Base-by-base conservation (phyloP, 2,888 invertebrate genomes). In the Stenchaetothrips biformis region DNA sequence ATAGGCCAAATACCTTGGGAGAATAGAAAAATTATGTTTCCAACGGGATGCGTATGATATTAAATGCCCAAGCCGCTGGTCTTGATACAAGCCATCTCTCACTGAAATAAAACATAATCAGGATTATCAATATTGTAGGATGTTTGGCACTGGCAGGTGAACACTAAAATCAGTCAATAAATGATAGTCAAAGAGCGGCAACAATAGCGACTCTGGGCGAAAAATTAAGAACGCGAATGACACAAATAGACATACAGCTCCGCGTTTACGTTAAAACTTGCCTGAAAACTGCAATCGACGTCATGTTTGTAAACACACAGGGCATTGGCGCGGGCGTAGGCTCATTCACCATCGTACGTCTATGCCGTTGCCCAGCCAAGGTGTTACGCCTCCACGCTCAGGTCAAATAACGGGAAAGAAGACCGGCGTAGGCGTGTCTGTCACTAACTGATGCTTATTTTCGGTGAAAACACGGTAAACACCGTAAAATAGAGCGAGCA, bases 281-380 rank as follows among this genome's bases (percentile, higher is more conserved):
- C 67, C 67, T 74, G 67, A 74, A 74, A 21, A 8, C 18, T 59
- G 59, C 21, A 11, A 74, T 25, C 11, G 67, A 11, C 8, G 67
- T 21, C 25, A 25, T 74, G 67, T 74, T 74, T 74, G 67, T 74
- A 74, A 74, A 74, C 67, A 74, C 25, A 21, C 21, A 74, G 67
- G 67, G 0, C 21, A 21, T 21, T 25, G 67, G 67, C 25, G 7
- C 25, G 21, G 67, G 67, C 67, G 9, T 21, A 67, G 59, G 59
- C 59, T 18, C 18, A 59, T 37, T 2, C 37, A 59, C 59, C 59
- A 59, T 59, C 18, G 16, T 59, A 13, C 59, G 13, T 59, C 18
- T 59, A n/a, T n/a, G 59, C 59, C 16, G 37, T 37, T 4, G 37
- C 37, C 37, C 37, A 37, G 37, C 37, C 37, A 4, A 1, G 37